Evolutionary conservation across 2,888 invertebrate genomes (phyloP), one percentile per base, ranked within the genome.

Genomic region (Anodontia alba): DNA sequence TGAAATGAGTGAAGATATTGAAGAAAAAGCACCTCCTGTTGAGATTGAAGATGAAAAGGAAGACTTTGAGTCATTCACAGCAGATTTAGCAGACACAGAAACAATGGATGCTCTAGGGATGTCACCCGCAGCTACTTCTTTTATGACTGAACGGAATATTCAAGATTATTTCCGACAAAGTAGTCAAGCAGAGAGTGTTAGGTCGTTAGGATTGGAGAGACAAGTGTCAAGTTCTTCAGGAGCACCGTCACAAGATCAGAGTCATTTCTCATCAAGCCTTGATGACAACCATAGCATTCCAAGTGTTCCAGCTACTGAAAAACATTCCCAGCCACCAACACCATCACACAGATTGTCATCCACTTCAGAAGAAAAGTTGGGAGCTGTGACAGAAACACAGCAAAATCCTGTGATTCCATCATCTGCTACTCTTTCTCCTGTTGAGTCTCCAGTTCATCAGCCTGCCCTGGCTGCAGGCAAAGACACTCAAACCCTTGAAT

Each of bases 51-150:
- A 83, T 66, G 84, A 87, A 29, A 90, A 89, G 69, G 91, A 91
- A 68, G 84, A 87, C 62, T 91, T 92, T 89, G 92, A 92, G 81
- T 90, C 90, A 23, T 91, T 92, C 74, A 91, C 91, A 26, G 92
- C 92, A 8, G 90, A 90, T 69, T 80, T 76, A 42, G 85, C 82
- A 12, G 86, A 86, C 43, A 80, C 80, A 26, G 89, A 87, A 67
- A 81, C 84, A 72, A 67, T 88, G 69, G 83, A 85, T 76, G 86
- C 86, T 43, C 78, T 87, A 10, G 87, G 88, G 46, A 83, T 89
- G 77, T 89, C 88, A 10, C 87, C 88, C 46, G 86, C 86, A n/a
- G 76, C 81, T 10, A 69, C 83, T 10, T 86, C 86, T 0, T 83
- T 70, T 23, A 81, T 86, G 81, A 81, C 76, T 31, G 85, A 85